Conservation (phyloP, 2,113 vertebrate species). For the Trachemys scripta region DNA sequence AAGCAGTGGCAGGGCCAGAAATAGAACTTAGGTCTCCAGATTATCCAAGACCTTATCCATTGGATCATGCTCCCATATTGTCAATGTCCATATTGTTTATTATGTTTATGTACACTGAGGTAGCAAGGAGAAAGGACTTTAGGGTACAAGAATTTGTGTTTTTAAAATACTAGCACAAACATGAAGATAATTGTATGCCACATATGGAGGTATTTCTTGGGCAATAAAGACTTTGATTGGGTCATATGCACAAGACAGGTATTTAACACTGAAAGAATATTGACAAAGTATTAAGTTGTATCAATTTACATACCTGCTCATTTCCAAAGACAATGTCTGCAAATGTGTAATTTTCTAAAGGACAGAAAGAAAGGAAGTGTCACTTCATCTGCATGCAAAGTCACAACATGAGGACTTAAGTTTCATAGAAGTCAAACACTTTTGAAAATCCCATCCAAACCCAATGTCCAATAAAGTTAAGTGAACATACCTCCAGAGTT, state of each 20-base stretch:
- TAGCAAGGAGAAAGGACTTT: neutral
- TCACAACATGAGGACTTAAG: neutral
- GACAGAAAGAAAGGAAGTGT: constrained; percentile 48
- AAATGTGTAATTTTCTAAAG: constrained; percentile 88
- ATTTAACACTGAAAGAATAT: neutral
- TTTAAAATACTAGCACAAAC: neutral
- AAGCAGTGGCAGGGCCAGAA: neutral
- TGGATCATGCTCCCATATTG: neutral
- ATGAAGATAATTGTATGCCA: neutral
- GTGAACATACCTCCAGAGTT: constrained; percentile 83
- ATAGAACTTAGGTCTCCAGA: neutral
- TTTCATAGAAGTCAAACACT: neutral
- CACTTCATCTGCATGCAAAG: neutral
- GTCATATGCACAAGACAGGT: neutral
- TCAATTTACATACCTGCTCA: constrained; percentile 86
- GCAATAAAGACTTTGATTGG: neutral
- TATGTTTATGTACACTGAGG: neutral
- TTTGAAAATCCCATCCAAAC: constrained; percentile 8
- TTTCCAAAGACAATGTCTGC: constrained; percentile 94
- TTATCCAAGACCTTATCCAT: accelerated
- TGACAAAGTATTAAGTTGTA: neutral
- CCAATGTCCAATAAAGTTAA: neutral
- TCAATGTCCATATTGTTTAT: neutral
- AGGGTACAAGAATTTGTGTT: neutral
- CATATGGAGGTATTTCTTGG: neutral